Percentiles rank a stretch among this genome's conserved stretches.
phyloP scores from a whole-genome alignment of 2,888 invertebrate species.

The Machimus rusticus region DNA sequence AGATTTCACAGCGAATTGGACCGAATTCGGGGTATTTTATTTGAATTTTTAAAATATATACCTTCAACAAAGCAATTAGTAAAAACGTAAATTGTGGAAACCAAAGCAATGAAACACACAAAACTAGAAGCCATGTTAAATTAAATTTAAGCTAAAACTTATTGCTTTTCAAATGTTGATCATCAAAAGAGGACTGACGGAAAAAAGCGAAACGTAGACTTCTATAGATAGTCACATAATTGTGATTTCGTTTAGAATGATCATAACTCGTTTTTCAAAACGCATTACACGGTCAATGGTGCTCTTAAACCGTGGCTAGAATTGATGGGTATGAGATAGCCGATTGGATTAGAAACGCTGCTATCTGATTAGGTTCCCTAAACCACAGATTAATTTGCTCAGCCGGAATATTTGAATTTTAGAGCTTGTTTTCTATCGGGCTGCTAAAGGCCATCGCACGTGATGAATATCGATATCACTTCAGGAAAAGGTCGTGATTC shows the following conservation, averaged over 20 bases:
- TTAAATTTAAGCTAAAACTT: background rate
- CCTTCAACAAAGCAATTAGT: background rate
- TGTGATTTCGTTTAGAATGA: background rate
- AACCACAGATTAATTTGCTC: background rate
- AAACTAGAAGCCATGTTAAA: background rate
- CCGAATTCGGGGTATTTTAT: background rate
- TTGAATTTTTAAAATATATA: background rate
- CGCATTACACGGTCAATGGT: background rate
- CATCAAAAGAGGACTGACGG: background rate
- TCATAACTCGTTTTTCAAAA: background rate
- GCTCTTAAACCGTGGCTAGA: background rate
- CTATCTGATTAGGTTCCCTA: background rate
- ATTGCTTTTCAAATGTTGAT: background rate
- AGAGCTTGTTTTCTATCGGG: background rate
- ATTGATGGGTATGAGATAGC: background rate
- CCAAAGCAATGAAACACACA: background rate
- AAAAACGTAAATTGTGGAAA: background rate
- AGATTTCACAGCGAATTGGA: background rate
- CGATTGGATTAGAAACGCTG: background rate
- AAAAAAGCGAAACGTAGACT: background rate
- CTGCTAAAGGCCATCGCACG: background rate
- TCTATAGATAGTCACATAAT: background rate
- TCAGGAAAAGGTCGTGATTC: background rate
- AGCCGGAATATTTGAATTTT: background rate
- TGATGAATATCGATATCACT: background rate